Base-by-base conservation (phyloP, 2,797 vertebrate species). In the Oreortyx pictus region DNA sequence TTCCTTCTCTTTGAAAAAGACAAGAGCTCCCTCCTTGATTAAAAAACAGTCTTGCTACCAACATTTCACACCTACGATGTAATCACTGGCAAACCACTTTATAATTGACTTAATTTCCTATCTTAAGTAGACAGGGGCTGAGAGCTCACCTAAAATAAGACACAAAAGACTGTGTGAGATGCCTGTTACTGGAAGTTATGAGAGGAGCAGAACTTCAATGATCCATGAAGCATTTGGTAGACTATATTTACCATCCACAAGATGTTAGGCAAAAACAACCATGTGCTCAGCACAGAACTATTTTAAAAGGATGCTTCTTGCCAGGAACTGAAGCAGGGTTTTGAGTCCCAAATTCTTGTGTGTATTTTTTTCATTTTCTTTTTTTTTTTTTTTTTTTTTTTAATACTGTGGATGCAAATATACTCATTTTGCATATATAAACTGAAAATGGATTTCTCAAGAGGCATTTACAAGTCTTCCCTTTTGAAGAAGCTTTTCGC, bases 151-250 rank as follows among this genome's bases (percentile, higher is more conserved):
- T 61, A 83, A 88, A 83, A 37, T 41, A 43, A 5, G 35, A 71
- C 35, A 76, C 18, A 66, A 54, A 83, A 46, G 33, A 59, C 16
- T 56, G 17, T 61, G 14, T n/a, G 62, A 82, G 24, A 60, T 62
- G 47, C 9, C 35, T 79, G n/a, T 23, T 70, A n/a, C 23, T 57
- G 19, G 20, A 73, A 47, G 15, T n/a, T n/a, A 70, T 23, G 43
- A 89, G 86, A 47, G 50, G 35, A 74, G 13, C 17, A 81, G 46
- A 65, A 81, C 57, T 70, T 84, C 78, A 92, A 19, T 37, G 29
- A 76, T 65, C 49, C 9, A 33, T 3, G 8, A 79, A 77, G 37
- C 57, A 84, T 60, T 77, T 83, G 15, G 16, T 61, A 68, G 60
- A 70, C 33, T 65, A 6, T 44, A 82, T 90, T 72, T 80, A 82